Evolutionary conservation across 23 tunicate genomes (phyloP).

Genomic region (Pegea sp.): DNA sequence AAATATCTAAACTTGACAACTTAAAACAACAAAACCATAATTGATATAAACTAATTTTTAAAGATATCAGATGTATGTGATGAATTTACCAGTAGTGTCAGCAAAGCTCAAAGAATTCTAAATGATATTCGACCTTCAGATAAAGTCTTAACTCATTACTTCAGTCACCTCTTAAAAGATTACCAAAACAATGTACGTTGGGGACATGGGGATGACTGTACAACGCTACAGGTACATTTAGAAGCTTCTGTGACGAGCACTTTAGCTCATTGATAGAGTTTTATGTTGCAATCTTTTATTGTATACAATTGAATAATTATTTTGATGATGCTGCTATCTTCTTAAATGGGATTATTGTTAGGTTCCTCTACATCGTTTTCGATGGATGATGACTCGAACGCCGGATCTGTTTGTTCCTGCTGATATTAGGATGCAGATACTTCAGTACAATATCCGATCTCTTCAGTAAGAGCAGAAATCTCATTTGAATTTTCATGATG

Average conservation of each 20-base stretch:
- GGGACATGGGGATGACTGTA: background rate
- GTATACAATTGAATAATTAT: no score
- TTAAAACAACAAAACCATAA: no score
- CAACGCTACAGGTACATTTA: no score
- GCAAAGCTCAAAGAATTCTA: background rate
- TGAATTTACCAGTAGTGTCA: background rate
- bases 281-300: no score
- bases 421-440: conserved; percentile 42
- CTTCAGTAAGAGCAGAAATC: conserved; percentile 2
- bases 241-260: no score
- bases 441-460: conserved; percentile 22
- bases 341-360: no score
- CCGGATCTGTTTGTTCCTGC: conserved; percentile 19
- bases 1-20: no score
- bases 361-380: background rate
- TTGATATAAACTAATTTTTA: no score
- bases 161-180: background rate
- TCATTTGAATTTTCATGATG: background rate
- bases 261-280: no score
- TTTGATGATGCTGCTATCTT: no score
- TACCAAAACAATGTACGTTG: background rate
- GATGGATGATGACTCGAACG: background rate
- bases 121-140: background rate
- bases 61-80: background rate
- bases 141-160: background rate